A percentile compares a stretch with the other conserved stretches of the same genome.
These are phyloP conservation scores for Netelia fuscicornis DNA, from an alignment of 2,888 invertebrate genomes.

Conservation along the genomic window DNA sequence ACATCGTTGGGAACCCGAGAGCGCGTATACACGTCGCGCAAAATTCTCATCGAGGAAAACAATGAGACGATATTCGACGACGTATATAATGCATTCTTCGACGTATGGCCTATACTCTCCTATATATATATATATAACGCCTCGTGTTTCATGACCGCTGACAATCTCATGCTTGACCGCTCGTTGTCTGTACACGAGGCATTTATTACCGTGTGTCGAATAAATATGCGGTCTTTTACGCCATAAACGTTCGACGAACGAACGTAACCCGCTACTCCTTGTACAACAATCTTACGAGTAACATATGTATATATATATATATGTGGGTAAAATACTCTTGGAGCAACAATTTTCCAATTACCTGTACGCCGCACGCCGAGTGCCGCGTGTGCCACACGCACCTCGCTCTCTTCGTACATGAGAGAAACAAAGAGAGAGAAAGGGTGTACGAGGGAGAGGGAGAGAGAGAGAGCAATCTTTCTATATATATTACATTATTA, in stretches of 20 bases:
- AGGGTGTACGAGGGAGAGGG: no score
- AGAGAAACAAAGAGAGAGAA: not conserved
- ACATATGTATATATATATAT: not conserved
- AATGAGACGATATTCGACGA: slow-evolving; percentile 57
- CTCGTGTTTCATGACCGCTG: slow-evolving; percentile 40
- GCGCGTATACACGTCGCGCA: slow-evolving; percentile 12
- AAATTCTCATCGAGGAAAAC: slow-evolving; percentile 63
- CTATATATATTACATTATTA: slow-evolving; percentile 47
- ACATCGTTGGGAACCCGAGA: not conserved
- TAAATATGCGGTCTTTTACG: slow-evolving; percentile 17
- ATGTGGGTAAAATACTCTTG: slow-evolving; percentile 15
- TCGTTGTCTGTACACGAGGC: slow-evolving; percentile 2
- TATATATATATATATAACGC: not conserved
- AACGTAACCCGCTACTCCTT: slow-evolving; percentile 25
- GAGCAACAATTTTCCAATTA: slow-evolving; percentile 64
- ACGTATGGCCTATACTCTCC: not conserved
- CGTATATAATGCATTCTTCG: slow-evolving; percentile 33
- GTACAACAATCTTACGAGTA: slow-evolving; percentile 21
- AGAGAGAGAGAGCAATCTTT: not conserved
- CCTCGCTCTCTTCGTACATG: slow-evolving; percentile 18
- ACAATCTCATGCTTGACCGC: slow-evolving; percentile 18
- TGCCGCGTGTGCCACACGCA: slow-evolving; percentile 52
- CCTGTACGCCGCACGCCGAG: slow-evolving; percentile 41
- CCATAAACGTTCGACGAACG: slow-evolving; percentile 47
- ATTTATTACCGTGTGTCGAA: not conserved